phyloP scores from a whole-genome alignment of 1,140 invertebrate genomes.

The Eulimnadia texana region DNA sequence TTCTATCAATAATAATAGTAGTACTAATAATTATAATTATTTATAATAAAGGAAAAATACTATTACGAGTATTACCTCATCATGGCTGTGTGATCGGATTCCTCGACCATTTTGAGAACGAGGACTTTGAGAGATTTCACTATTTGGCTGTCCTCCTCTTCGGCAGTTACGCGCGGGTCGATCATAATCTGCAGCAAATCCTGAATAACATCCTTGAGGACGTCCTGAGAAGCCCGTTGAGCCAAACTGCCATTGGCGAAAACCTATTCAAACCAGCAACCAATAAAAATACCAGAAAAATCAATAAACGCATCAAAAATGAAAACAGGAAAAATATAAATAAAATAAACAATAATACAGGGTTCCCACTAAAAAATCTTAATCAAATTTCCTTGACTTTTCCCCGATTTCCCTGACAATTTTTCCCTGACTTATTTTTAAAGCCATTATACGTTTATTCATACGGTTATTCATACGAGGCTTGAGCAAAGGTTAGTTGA shows the following conservation, averaged over 20 bases:
- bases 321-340: background rate
- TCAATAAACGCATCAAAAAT: background rate
- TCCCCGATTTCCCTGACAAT: too few species aligned
- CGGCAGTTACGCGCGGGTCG: conserved; percentile 34
- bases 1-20: too few species aligned
- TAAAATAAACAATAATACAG: conserved; percentile 9
- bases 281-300: conserved; percentile 16
- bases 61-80: conserved; percentile 47
- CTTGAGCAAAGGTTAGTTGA: too few species aligned
- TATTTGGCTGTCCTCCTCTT: conserved; percentile 46
- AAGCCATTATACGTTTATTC: too few species aligned
- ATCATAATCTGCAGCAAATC: conserved; percentile 28
- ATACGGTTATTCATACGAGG: too few species aligned
- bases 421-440: too few species aligned
- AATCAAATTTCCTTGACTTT: too few species aligned
- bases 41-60: conserved; percentile 15
- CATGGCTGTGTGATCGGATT: conserved; percentile 58
- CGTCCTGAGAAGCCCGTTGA: conserved; percentile 31
- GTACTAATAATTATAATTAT: too few species aligned
- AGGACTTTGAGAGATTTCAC: conserved; percentile 61
- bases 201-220: conserved; percentile 33
- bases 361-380: too few species aligned
- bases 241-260: conserved; percentile 30
- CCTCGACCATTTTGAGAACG: conserved; percentile 63
- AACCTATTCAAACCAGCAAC: too few species aligned